Base-by-base conservation (phyloP, 2,113 vertebrate species). In the Nannobrachium achirus region DNA sequence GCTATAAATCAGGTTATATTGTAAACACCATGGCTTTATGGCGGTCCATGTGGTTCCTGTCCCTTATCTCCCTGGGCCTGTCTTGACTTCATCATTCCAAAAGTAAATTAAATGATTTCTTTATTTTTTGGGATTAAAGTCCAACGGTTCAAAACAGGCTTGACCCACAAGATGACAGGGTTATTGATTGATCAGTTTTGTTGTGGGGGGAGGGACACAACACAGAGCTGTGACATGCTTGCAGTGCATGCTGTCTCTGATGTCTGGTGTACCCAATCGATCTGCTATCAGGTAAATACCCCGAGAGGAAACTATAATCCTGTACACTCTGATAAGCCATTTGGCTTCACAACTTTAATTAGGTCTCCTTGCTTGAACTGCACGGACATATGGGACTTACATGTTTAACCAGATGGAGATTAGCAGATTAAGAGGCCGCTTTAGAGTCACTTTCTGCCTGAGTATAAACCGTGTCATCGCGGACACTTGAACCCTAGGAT, bases 71-170 rank as follows among this genome's bases (percentile, higher is more conserved):
- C 25, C 6, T 33, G 1, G 25, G 3, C 25, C 25, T 33, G 25
- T 33, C 25, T 25, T 25, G 3, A 33, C 25, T 33, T 33, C 6
- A 1, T 59, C n/a, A 18, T 40, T n/a, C 44, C 14, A 63, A 72
- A 79, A 8, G n/a, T 61, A 61, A 7, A 46, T 67, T 56, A 73
- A 73, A 0, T 6, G 79, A 57, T 88, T 87, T 83, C 68, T 79
- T 77, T 15, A 72, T 25, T 33, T 33, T 33, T 33, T 39, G 56
- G 58, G 80, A 49, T 82, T 76, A 78, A 83, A 88, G 89, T 79
- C 82, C 84, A 83, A 74, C 42, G 53, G 49, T 45, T 58, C 63
- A 63, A 48, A 46, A 56, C 66, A 76, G 66, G 62, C 51, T 70
- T 63, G 40, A 39, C 69, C 19, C 1, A 7, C 33, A 52, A 41